Evolutionary conservation across 2,797 vertebrate species (phyloP).

Genomic region (Acestrorhynchus altus): DNA sequence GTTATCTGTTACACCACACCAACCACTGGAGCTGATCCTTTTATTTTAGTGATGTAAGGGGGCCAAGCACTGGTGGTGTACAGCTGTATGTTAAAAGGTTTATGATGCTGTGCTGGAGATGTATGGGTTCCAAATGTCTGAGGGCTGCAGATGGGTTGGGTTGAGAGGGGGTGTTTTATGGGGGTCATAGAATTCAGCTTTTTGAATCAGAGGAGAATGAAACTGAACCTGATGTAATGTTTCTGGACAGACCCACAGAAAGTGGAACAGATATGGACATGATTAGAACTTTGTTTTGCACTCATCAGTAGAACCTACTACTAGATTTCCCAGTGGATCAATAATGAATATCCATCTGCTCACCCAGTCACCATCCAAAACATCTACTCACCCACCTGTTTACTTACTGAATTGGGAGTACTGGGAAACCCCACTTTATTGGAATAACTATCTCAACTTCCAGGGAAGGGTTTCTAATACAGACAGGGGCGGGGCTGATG

Average conservation of each 20-base stretch:
- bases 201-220: not conserved
- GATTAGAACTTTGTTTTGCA: not conserved
- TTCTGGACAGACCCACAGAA: slow-evolving; percentile 53
- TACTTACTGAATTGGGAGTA: too few species aligned
- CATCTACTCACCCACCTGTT: too few species aligned
- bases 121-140: slow-evolving; percentile 36
- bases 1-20: too few species aligned
- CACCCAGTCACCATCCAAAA: too few species aligned
- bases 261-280: not conserved
- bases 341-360: not conserved
- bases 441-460: too few species aligned
- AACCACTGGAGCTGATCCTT: slow-evolving; percentile 5
- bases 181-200: too few species aligned
- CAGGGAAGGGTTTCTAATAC: too few species aligned
- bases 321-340: too few species aligned
- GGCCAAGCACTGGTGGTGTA: not conserved
- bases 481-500: too few species aligned
- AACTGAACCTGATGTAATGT: not conserved
- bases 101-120: not conserved
- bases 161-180: slow-evolving; percentile 12
- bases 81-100: slow-evolving; percentile 2
- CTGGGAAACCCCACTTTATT: too few species aligned
- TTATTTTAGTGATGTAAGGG: not conserved
- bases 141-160: slow-evolving; percentile 15
- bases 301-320: not conserved